Evolutionary conservation across 2,888 invertebrate species (phyloP), one percentile per base, ranked within the genome.

Genomic region (Frankliniella fusca): DNA sequence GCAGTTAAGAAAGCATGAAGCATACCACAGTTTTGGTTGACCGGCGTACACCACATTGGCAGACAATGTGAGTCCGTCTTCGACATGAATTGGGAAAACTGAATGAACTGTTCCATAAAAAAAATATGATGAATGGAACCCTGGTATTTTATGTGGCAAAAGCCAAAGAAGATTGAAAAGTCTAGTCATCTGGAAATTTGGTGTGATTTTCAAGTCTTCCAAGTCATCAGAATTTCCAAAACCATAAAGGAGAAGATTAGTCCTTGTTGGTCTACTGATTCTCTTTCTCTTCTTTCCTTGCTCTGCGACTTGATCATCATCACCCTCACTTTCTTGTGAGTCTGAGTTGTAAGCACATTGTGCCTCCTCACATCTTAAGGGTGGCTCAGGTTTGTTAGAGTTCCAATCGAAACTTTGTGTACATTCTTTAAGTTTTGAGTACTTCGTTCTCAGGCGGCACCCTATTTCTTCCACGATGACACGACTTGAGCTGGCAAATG

Each of bases 121-220:
- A 8, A 10, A 65, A 8, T 65, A 65, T 65, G 65, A 65, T 18
- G 65, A 65, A 65, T 65, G n/a, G 65, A 65, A 65, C 65, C 65
- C 65, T 65, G 65, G 65, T 3, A 65, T 20, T 3, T 20, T 65
- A n/a, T 65, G 65, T 18, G 65, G 65, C n/a, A 65, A 65, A 65
- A 65, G 65, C 65, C 65, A 65, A 1, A 65, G 65, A 65, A 65
- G 65, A 65, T 65, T 65, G 65, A 65, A 65, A n/a, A 65, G 18
- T 65, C 20, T 65, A 0, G 15, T 65, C 65, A 65, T 65, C 9
- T 18, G 18, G n/a, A 65, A 65, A 18, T 65, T 65, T n/a, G 5
- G 20, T n/a, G 65, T 65, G 65, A 65, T n/a, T n/a, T 65, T 65
- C 65, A 65, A 65, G 65, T 65, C 65, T 65, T 65, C 7, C n/a